Conservation (phyloP, 30 jellyfish, hydroid and myxozoan species). For the Pseudorhiza aurosa region DNA sequence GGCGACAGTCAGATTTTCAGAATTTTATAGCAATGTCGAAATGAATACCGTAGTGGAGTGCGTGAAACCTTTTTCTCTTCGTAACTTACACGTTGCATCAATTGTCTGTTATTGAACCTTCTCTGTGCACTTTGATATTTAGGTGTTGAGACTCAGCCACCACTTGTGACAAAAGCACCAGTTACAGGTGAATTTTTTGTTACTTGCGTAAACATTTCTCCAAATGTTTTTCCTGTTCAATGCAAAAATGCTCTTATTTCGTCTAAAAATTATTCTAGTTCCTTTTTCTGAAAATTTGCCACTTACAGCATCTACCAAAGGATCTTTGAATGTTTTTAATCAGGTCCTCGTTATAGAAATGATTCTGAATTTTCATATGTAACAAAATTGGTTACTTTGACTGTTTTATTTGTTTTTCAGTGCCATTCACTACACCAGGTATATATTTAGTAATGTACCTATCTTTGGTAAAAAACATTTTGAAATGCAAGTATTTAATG, state of each 20-base stretch:
- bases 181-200: constrained; percentile 6
- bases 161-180: constrained; percentile 60
- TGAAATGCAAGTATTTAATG: no score
- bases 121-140: neutral
- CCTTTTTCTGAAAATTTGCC: no score
- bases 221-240: no score
- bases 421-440: constrained; percentile 48
- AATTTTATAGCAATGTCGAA: no score
- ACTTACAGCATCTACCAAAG: neutral
- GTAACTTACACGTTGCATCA: no score
- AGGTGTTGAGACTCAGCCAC: constrained; percentile 61
- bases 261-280: no score
- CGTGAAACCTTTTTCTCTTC: no score
- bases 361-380: neutral
- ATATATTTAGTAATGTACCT: no score
- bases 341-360: neutral
- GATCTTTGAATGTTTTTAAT: no score
- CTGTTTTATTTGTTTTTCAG: neutral
- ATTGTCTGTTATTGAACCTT: neutral
- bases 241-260: neutral
- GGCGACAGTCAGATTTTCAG: no score
- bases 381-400: neutral
- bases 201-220: neutral
- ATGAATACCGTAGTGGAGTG: no score
- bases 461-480: no score